A percentile compares a stretch with the other conserved stretches of the same genome.
These are phyloP conservation scores for Phylloscopus trochilus DNA, from an alignment of 2,113 vertebrate species.

Conservation along the genomic window DNA sequence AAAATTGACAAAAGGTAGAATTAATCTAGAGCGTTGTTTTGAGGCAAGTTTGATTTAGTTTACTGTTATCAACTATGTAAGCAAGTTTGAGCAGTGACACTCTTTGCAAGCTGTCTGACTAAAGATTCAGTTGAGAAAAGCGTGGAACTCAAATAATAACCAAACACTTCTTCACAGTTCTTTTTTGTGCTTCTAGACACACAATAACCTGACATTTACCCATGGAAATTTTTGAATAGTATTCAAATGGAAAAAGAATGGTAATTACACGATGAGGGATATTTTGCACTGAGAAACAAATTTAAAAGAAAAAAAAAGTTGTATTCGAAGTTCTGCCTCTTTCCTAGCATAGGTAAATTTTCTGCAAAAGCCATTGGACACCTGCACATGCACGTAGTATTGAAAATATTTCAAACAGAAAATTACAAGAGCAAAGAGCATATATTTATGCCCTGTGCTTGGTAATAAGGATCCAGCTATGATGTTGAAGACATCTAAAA, in stretches of 20 bases:
- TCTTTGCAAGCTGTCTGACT: not conserved
- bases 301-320: not conserved
- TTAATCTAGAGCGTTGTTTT: not conserved
- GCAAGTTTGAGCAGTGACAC: not conserved
- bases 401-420: not conserved
- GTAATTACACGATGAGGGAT: not conserved
- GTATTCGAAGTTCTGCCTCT: fast-evolving
- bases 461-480: not conserved
- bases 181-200: not conserved
- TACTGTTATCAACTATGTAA: not conserved
- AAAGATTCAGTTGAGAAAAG: not conserved
- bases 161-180: not conserved
- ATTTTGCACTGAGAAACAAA: not conserved
- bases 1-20: not conserved
- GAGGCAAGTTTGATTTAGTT: not conserved
- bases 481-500: not conserved
- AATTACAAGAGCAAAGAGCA: fast-evolving
- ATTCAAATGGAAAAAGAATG: not conserved
- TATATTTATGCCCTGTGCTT: not conserved
- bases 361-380: not conserved
- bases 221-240: not conserved
- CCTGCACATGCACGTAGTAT: not conserved
- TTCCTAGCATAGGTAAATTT: not conserved
- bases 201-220: not conserved
- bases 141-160: not conserved